Evolutionary conservation across 1,140 invertebrate species (phyloP).

Genomic region (Eueides isabella): DNA sequence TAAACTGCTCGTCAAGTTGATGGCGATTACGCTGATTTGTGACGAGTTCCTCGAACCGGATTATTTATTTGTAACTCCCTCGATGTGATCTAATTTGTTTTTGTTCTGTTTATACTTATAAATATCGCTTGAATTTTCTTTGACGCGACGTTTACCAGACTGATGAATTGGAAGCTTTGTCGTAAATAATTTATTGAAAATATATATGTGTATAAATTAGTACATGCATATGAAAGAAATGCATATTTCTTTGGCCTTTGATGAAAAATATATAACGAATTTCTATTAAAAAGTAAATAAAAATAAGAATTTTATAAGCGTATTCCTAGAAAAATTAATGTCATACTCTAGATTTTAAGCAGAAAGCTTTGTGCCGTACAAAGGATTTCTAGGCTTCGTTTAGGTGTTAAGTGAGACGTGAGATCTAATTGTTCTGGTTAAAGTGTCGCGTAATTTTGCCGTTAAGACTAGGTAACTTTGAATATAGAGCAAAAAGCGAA

Average conservation of each 20-base stretch:
- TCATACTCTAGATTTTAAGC: constrained; percentile 6
- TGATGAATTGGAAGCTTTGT: constrained; percentile 1
- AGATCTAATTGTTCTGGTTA: constrained; percentile 35
- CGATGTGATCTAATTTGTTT: neutral
- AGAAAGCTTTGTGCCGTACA: constrained; percentile 14
- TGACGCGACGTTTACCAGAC: neutral
- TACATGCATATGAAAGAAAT: too few species aligned
- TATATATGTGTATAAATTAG: too few species aligned
- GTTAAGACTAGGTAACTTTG: constrained; percentile 22
- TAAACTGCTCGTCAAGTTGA: constrained; percentile 30
- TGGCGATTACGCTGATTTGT: constrained; percentile 16
- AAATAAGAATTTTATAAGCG: neutral
- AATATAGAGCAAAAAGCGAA: constrained; percentile 23
- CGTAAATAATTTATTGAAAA: neutral
- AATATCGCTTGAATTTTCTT: neutral
- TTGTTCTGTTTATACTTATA: constrained; percentile 1
- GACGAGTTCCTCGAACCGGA: constrained; percentile 9
- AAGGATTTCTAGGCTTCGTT: constrained; percentile 34
- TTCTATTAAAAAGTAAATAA: neutral
- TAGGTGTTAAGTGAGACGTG: constrained; percentile 34
- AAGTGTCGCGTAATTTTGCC: constrained; percentile 31
- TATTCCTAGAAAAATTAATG: neutral
- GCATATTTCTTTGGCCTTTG: neutral
- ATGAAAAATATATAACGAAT: neutral
- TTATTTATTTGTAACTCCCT: constrained; percentile 16